Evolutionary conservation across 2,113 vertebrate species (phyloP).

Genomic region (Sylvia atricapilla): DNA sequence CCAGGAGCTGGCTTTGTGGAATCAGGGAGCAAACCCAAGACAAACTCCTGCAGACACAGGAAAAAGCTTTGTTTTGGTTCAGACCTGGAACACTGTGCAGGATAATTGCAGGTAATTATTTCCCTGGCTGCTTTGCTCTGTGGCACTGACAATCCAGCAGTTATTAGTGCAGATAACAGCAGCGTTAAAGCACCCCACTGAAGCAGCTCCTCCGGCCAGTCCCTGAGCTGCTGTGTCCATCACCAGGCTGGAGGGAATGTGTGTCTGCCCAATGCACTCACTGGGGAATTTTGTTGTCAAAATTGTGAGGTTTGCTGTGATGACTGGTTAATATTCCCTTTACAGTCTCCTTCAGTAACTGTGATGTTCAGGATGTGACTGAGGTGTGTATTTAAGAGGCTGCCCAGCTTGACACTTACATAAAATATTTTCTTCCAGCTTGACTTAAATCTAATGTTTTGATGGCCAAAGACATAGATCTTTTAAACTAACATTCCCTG

Average conservation of each 20-base stretch:
- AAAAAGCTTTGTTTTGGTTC: background rate
- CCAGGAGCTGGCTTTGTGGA: background rate
- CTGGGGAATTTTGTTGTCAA: background rate
- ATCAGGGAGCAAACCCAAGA: background rate
- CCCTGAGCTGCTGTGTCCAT: background rate
- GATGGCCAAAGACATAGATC: background rate
- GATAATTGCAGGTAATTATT: background rate
- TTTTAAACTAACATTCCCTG: background rate
- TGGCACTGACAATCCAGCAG: background rate
- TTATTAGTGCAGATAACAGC: background rate
- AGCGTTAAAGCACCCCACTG: background rate
- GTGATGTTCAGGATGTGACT: background rate
- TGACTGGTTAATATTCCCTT: background rate
- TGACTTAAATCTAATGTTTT: background rate
- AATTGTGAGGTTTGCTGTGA: background rate
- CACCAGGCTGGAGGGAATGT: accelerated
- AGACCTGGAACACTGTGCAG: background rate
- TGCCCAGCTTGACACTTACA: background rate
- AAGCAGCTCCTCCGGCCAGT: background rate
- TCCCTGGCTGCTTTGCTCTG: background rate
- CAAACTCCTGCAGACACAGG: background rate
- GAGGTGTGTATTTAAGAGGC: background rate
- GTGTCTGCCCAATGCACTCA: background rate
- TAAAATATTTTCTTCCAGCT: background rate
- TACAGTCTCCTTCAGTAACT: background rate